Base-by-base conservation (phyloP, 92 coral and sea anemone species). In the Epizoanthus fatuus region DNA sequence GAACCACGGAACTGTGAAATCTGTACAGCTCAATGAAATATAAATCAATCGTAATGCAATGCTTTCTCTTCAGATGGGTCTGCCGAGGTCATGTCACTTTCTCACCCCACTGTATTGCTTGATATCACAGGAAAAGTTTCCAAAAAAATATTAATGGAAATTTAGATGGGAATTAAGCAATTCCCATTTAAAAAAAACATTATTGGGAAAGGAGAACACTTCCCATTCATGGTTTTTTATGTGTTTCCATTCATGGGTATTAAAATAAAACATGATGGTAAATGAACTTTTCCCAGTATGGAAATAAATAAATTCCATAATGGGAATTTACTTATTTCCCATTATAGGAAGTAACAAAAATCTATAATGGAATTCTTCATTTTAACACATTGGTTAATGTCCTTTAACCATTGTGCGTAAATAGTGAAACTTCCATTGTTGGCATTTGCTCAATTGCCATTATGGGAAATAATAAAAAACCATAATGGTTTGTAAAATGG, bases 341-440 rank as follows among this genome's bases (percentile, higher is more conserved):
- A 74, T 74, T 74, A 62, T 74, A 19, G 80, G 60, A 74, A 58
- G 25, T 73, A 14, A 73, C 19, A 72, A 74, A 25, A 42, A 49
- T n/a, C 39, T 2, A 74, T 74, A 15, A 74, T n/a, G 25, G 8
- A 49, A 52, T 74, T 74, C 38, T 25, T 74, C 40, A 4, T 74
- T 62, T 74, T 29, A 55, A 55, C 3, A 75, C 39, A 52, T 20
- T 25, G 39, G 58, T 53, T 44, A 55, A 54, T 10, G 22, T 55
- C 64, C 81, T 20, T 75, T 75, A 49, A 39, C 81, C 81, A 55
- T 75, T 75, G 42, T 53, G 17, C 7, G 59, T 75, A 29, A 75
- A 75, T 32, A 14, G 81, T 22, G 10, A 52, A 75, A 19, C 42
- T 74, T 54, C 80, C 80, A 74, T 53, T 74, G 80, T 74, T 74